phyloP scores from a whole-genome alignment of 2,113 vertebrate species.

The Calypte anna region DNA sequence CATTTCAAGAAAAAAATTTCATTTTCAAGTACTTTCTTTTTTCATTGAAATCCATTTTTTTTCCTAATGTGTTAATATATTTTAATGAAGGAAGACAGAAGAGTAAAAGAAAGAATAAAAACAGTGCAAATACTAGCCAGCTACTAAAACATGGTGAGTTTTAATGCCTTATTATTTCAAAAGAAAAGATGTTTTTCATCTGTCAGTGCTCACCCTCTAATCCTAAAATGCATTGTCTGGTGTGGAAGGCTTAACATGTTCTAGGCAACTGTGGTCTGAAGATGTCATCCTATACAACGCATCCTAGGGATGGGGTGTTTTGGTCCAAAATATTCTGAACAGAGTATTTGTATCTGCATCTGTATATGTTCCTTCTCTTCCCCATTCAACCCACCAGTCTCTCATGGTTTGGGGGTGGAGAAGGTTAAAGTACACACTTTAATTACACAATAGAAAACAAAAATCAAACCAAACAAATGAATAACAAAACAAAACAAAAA shows the following conservation, averaged over 20 bases:
- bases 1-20: neutral
- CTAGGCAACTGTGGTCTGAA: neutral
- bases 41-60: neutral
- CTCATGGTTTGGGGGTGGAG: rapidly evolving
- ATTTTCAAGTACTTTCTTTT: neutral
- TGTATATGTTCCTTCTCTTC: neutral
- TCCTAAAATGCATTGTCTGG: neutral
- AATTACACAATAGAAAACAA: neutral
- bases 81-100: neutral
- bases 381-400: neutral
- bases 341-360: neutral
- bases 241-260: neutral
- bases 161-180: neutral
- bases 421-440: neutral
- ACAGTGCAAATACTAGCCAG: neutral
- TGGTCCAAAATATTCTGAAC: neutral
- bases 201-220: neutral
- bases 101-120: neutral
- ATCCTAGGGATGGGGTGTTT: neutral
- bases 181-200: neutral
- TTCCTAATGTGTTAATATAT: neutral
- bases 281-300: neutral
- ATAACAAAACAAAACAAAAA: neutral
- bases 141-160: neutral
- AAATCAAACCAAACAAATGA: no score